Evolutionary conservation across 2,113 vertebrate species (phyloP), one percentile per base, ranked within the genome.

Genomic region (Rhea americana): DNA sequence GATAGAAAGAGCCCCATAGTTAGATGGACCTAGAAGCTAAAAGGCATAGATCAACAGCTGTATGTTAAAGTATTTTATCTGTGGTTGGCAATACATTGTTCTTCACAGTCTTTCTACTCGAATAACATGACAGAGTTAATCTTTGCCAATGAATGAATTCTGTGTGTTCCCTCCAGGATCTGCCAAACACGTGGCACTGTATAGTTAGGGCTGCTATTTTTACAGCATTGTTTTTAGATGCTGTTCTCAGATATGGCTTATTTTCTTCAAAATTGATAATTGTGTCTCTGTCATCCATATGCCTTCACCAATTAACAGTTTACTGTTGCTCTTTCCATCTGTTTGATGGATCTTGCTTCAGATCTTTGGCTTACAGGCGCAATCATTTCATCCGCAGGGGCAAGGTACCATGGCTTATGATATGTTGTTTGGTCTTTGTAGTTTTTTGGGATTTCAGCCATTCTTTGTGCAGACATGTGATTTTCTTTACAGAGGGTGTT

Each of bases 231-330:
- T 58, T 95, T 89, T 89, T 77, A 76, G 76, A 9, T 59, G 55
- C 84, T 90, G 71, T 92, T 96, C 93, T 95, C 3, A 1, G 78
- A 56, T 85, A 76, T 72, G 62, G 85, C 77, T 89, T 87, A 63
- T 86, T 79, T 83, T 84, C 85, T 90, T 92, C 89, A 91, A 80
- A 93, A 85, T 51, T 93, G 71, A 19, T 94, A 89, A 62, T 70
- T 82, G 21, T 89, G 51, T 66, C n/a, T 91, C 77, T 82, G 39
- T 79, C 74, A 74, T 83, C 76, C 17, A 30, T 78, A 95, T 17
- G 47, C 73, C 58, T 93, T 85, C 89, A 80, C 25, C 43, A 90
- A 68, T 45, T 59, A 80, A n/a, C 30, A 71, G 47, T 62, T 91
- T 58, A 53, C 41, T 77, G 41, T n/a, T 83, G 11, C 50, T 93